Percentiles rank a stretch among this genome's conserved stretches.
phyloP scores from a whole-genome alignment of 2,888 invertebrate species.

The Cephus sareptanus region DNA sequence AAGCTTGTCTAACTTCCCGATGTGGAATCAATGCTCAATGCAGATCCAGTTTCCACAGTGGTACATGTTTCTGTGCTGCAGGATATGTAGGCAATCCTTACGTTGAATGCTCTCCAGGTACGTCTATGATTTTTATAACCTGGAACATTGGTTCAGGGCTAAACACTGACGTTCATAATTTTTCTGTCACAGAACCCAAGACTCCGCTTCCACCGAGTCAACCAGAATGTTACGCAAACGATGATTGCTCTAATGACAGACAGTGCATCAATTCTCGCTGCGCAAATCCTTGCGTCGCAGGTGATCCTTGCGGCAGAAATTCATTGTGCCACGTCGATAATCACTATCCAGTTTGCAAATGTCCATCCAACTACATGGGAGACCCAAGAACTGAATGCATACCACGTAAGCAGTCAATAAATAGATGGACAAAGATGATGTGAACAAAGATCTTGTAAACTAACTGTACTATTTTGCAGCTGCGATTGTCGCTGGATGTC shows the following conservation, averaged over 20 bases:
- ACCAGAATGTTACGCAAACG: conserved; percentile 81
- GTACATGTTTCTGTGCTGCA: conserved; percentile 81
- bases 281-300: conserved; percentile 78
- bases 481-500: conserved; percentile 77
- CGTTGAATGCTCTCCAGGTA: conserved; percentile 78
- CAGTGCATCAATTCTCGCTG: conserved; percentile 83
- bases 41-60: conserved; percentile 79
- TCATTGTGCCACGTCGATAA: conserved; percentile 86
- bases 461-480: conserved; percentile 53
- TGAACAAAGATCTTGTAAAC: not conserved
- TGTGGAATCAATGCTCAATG: conserved; percentile 89
- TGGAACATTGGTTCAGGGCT: not conserved
- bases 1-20: conserved; percentile 80
- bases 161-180: not conserved
- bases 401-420: conserved; percentile 76
- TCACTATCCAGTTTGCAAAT: conserved; percentile 82
- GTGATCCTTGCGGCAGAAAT: conserved; percentile 79
- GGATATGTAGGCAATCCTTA: conserved; percentile 84
- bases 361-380: conserved; percentile 83
- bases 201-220: conserved; percentile 49
- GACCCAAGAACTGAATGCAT: conserved; percentile 78
- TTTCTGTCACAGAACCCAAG: conserved; percentile 45
- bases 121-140: conserved; percentile 27
- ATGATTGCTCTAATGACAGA: conserved; percentile 81
- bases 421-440: not conserved